Percentiles rank a stretch among this genome's conserved stretches.
Conservation (phyloP, 1,140 invertebrate species). For the Reticulitermes speratus region DNA sequence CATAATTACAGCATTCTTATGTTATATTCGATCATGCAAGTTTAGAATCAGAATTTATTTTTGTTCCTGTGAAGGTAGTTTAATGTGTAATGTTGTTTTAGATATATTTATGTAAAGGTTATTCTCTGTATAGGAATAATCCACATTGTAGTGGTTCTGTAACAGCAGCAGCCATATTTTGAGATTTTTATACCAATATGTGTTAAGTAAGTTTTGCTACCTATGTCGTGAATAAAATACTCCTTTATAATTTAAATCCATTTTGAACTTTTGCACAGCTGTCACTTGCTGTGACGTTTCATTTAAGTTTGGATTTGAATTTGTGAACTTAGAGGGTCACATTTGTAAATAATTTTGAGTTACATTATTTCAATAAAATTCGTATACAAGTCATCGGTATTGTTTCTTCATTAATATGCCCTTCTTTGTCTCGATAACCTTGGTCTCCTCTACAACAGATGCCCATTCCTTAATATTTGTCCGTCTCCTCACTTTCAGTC, state of each 20-base stretch:
- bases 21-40: too few relatives aligned
- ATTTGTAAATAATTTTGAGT: constrained; percentile 6
- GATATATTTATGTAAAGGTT: background rate
- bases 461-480: too few relatives aligned
- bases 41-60: too few relatives aligned
- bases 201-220: background rate
- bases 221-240: background rate
- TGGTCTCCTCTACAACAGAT: too few relatives aligned
- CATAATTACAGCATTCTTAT: too few relatives aligned
- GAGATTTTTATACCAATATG: background rate
- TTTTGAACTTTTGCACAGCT: background rate
- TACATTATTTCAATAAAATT: constrained; percentile 5
- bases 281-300: background rate
- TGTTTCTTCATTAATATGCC: background rate
- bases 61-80: too few relatives aligned
- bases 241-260: background rate
- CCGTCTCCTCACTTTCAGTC: too few relatives aligned
- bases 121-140: background rate
- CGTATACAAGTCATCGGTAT: background rate
- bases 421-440: too few relatives aligned
- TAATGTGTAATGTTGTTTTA: background rate
- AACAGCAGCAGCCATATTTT: constrained; percentile 3
- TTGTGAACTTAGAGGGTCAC: background rate
- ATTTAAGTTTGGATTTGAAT: background rate
- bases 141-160: background rate